Conservation (phyloP, 1,140 invertebrate genomes). For the Pseudomyrmex cubaensis region DNA sequence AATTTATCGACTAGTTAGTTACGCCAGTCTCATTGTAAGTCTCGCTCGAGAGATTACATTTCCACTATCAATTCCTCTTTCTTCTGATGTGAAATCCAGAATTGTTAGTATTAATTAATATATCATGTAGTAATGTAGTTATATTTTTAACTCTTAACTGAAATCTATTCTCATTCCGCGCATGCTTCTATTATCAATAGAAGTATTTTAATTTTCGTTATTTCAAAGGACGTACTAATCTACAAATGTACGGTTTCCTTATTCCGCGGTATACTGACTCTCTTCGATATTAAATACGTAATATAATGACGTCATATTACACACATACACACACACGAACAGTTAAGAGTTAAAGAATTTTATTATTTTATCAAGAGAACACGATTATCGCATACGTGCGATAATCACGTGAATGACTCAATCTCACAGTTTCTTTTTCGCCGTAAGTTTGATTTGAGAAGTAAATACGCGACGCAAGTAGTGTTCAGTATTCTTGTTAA, state of each 20-base stretch:
- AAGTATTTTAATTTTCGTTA: not conserved
- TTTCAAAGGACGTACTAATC: not conserved
- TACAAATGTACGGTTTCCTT: not conserved
- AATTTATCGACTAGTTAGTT: not conserved
- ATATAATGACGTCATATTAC: no score
- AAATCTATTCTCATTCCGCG: not conserved
- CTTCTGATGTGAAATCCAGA: not conserved
- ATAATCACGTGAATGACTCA: not conserved
- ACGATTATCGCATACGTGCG: not conserved
- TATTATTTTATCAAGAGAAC: constrained; percentile 3
- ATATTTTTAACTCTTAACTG: constrained; percentile 37
- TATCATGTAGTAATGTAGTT: constrained; percentile 1
- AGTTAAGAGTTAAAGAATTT: constrained; percentile 33
- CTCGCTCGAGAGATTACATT: not conserved
- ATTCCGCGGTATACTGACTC: no score
- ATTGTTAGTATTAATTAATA: constrained; percentile 20
- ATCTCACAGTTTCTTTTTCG: not conserved
- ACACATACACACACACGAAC: not conserved
- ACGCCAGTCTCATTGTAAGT: no score
- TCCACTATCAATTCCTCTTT: constrained; percentile 10
- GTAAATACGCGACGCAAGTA: not conserved
- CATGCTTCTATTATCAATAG: not conserved
- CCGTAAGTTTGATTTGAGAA: not conserved
- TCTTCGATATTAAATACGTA: no score
- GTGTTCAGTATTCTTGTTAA: constrained; percentile 1